A percentile compares a stretch with the other conserved stretches of the same genome.
These are phyloP conservation scores for Sphaeramia orbicularis DNA, from an alignment of 2,797 vertebrate genomes.

Conservation along the genomic window DNA sequence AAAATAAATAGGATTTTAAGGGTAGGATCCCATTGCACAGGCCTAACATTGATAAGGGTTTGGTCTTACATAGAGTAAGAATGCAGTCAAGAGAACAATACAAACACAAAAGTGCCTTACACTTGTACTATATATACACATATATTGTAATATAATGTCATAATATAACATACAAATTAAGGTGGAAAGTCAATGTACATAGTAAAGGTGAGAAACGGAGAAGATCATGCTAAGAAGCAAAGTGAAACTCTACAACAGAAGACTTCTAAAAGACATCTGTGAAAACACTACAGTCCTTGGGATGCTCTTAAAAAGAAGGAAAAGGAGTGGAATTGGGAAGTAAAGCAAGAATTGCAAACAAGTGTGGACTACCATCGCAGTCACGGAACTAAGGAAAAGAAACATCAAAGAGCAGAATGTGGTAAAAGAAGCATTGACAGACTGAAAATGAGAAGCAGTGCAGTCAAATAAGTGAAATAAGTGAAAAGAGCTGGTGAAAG, in stretches of 20 bases:
- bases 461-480: conserved; percentile 17
- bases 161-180: neutral
- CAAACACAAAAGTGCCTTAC: neutral
- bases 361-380: neutral
- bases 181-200: neutral
- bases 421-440: conserved; percentile 29
- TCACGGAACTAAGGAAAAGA: conserved; percentile 24
- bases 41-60: neutral
- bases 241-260: conserved; percentile 7
- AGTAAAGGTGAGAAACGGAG: conserved; percentile 5
- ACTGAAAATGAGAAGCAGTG: conserved; percentile 37
- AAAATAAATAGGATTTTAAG: too few species aligned
- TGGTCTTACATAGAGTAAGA: neutral
- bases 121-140: neutral
- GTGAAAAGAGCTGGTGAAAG: conserved; percentile 37
- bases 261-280: neutral
- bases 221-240: conserved; percentile 8
- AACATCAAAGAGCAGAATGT: conserved; percentile 24
- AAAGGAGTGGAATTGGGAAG: conserved; percentile 3
- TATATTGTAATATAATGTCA: too few species aligned
- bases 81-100: conserved; percentile 2
- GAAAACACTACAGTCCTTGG: conserved; percentile 1
- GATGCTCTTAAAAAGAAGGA: conserved; percentile 12
- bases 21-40: too few species aligned
- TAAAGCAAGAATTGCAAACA: conserved; percentile 24